Base-by-base conservation (phyloP, 2,888 invertebrate species). In the Epistrophe eligans region DNA sequence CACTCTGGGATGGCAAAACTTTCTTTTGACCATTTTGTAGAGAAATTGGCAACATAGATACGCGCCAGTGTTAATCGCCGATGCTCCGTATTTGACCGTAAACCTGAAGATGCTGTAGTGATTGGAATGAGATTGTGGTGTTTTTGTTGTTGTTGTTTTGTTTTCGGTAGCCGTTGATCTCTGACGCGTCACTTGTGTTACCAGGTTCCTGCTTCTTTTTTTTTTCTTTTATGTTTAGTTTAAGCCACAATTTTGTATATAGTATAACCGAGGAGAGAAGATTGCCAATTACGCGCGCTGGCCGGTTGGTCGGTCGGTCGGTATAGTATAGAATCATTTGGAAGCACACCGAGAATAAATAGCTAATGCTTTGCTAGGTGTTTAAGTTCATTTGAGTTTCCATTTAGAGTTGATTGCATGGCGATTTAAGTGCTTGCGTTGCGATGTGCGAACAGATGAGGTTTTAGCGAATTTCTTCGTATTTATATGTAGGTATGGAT, bases 341-440 rank as follows among this genome's bases (percentile, higher is more conserved):
- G 64, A 43, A 57, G 55, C 55, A 15, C 17, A 58, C 17, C n/a
- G 15, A 55, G 55, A 15, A 55, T 7, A 70, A 84, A 76, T 52
- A 77, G 72, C 77, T 45, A 70, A 58, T 71, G 76, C 64, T 80
- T 77, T 40, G 77, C 70, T 74, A 85, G 82, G 81, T 82, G 85
- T 85, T 82, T 85, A 71, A 70, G 73, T 82, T 81, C 73, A 62
- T 81, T 82, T 82, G 74, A 73, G 82, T 71, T 82, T 85, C 82
- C 70, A 73, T 82, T 77, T 82, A 55, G 72, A 77, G 84, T 70
- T 85, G 84, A 85, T 85, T 85, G 82, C 73, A n/a, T 50, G 66
- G 50, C 77, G 71, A 71, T 84, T 79, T 70, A 66, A 72, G 72
- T 38, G 80, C 38, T 52, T 66, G 38, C 24, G 45, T 50, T 67